Conservation (phyloP, 2,797 vertebrate species). For the Gymnoscopelus braueri region DNA sequence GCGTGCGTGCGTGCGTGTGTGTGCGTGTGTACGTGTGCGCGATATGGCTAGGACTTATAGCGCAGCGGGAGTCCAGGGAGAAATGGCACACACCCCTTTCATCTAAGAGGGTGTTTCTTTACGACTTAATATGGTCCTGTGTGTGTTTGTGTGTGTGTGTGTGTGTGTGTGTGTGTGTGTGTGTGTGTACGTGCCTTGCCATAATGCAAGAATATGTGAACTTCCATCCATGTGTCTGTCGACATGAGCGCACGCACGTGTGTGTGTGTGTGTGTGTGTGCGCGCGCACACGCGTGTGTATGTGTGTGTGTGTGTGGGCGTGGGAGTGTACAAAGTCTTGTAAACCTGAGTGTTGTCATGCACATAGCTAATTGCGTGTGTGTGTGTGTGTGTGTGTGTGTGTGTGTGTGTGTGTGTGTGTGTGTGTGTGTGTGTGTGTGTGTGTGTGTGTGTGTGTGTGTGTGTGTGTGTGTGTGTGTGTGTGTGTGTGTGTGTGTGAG, state of each 20-base stretch:
- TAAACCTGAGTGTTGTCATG: no score
- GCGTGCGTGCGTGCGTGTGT: background rate
- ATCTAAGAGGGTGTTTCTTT: constrained; percentile 59
- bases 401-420: background rate
- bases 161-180: background rate
- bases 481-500: background rate
- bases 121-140: constrained; percentile 12
- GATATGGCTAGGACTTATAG: constrained; percentile 12
- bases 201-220: no score
- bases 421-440: constrained; percentile 1
- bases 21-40: background rate
- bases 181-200: background rate
- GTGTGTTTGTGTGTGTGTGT: background rate
- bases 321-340: no score
- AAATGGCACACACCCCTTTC: constrained; percentile 53
- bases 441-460: constrained; percentile 10
- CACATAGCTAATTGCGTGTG: background rate
- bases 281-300: background rate
- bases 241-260: background rate
- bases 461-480: constrained; percentile 22
- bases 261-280: background rate
- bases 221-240: no score
- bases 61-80: constrained; percentile 33
- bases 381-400: background rate
- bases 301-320: background rate